Base-by-base conservation (phyloP, 2,113 vertebrate species). In the Heliornis fulica region DNA sequence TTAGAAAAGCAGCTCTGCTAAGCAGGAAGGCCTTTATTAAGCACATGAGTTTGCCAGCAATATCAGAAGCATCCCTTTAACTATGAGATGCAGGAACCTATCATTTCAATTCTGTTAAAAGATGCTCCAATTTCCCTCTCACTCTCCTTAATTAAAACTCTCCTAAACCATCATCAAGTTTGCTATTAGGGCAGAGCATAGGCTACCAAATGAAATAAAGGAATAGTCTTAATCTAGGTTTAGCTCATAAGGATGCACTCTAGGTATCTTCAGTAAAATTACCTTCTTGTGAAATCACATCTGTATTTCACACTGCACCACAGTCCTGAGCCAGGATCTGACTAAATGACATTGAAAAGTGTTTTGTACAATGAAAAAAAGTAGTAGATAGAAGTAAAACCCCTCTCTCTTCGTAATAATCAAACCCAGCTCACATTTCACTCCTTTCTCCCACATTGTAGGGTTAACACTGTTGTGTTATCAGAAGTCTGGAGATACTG, bases 1-100 rank as follows among this genome's bases (percentile, higher is more conserved):
- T 94, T 97, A 97, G 97, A 97, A 97, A 98, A 98, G 92, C 92
- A 95, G 95, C 82, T 96, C 94, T 95, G 90, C 92, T 96, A 83
- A 66, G 93, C 68, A 95, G 94, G 91, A 94, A 96, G 93, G 91
- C 97, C 96, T 97, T 97, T 96, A 97, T 97, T 97, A 98, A 93
- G 96, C 72, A 90, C 56, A 63, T 64, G 69, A 96, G 91, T 95
- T 95, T 97, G 96, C 89, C 95, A 97, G 94, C 92, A 97, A 91
- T 92, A 85, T 51, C 68, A 88, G 92, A 92, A 95, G 63, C 72
- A 92, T 45, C 48, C 31, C 53, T 88, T 68, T 64, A 41, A 83
- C 83, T 88, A 41, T 11, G 48, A 80, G 34, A 81, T n/a, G n/a
- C 72, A n/a, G 68, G 69, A 93, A 89, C 34, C 22, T 70, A 86